These are phyloP conservation scores for Agonopterix heracliana DNA, from an alignment of 2,888 invertebrate species.

Conservation along the genomic window DNA sequence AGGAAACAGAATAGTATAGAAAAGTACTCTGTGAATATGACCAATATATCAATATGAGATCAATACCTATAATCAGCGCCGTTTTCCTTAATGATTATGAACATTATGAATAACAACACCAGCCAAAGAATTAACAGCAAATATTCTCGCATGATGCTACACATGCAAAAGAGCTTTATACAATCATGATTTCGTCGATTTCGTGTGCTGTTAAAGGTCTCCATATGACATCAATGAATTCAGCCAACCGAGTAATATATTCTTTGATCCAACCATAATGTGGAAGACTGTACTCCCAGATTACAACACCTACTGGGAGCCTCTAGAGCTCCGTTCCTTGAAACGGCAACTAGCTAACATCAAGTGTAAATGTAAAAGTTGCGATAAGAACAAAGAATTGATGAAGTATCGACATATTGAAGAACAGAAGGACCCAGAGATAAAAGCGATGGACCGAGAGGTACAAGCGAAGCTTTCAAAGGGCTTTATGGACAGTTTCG, in stretches of 20 bases:
- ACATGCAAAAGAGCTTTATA: no score
- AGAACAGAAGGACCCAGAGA: neutral
- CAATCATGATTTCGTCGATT: no score
- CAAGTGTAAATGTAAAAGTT: conserved; percentile 36
- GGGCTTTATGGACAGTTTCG: conserved; percentile 15
- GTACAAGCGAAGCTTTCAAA: conserved; percentile 23
- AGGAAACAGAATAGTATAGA: no score
- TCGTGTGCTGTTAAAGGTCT: no score
- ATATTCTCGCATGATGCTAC: no score
- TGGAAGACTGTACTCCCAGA: conserved; percentile 11
- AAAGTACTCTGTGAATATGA: no score
- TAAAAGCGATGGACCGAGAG: conserved; percentile 14
- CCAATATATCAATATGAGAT: no score
- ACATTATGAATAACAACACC: no score
- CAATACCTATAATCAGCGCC: no score
- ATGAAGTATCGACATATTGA: neutral
- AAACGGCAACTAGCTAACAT: conserved; percentile 43
- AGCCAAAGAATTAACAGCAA: no score
- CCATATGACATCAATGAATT: neutral
- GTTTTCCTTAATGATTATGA: no score
- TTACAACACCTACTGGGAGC: conserved; percentile 24
- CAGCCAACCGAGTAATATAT: neutral
- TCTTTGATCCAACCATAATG: conserved; percentile 6
- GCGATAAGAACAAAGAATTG: conserved; percentile 9
- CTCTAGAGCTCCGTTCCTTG: conserved; percentile 37